phyloP scores from a whole-genome alignment of 2,797 vertebrate species.

The Miopithecus talapoin region DNA sequence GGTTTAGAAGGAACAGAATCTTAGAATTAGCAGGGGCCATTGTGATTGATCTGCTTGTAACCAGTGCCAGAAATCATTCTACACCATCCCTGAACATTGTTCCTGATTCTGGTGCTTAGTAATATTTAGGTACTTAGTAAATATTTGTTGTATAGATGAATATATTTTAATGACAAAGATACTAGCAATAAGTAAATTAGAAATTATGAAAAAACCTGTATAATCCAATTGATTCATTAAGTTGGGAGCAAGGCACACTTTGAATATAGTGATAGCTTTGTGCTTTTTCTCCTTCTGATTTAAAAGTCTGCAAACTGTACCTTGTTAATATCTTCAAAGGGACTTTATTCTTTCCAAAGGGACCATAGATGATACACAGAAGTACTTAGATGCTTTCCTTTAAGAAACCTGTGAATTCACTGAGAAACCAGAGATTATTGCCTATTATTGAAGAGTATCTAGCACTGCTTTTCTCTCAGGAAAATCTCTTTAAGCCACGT shows the following conservation, averaged over 20 bases:
- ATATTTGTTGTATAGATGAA: neutral
- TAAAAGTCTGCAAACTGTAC: neutral
- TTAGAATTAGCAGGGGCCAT: neutral
- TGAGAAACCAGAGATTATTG: neutral
- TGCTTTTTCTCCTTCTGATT: neutral
- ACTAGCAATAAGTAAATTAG: constrained; percentile 37
- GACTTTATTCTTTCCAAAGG: constrained; percentile 30
- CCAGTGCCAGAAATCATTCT: neutral
- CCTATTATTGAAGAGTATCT: neutral
- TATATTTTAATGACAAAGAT: constrained; percentile 32
- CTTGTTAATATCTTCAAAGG: neutral
- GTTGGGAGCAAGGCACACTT: constrained; percentile 24
- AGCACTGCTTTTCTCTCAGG: constrained; percentile 32
- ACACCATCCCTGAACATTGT: neutral
- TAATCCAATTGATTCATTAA: constrained; percentile 44
- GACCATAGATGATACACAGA: neutral
- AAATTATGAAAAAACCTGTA: constrained; percentile 57
- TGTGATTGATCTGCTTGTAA: neutral
- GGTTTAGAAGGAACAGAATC: neutral
- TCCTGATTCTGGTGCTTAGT: neutral
- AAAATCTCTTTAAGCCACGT: neutral
- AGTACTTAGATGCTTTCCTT: neutral
- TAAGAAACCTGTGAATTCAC: constrained; percentile 41
- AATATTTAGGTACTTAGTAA: constrained; percentile 1
- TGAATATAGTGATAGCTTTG: neutral